phyloP scores from a whole-genome alignment of 2,113 vertebrate genomes.

The Nyctereutes procyonoides region DNA sequence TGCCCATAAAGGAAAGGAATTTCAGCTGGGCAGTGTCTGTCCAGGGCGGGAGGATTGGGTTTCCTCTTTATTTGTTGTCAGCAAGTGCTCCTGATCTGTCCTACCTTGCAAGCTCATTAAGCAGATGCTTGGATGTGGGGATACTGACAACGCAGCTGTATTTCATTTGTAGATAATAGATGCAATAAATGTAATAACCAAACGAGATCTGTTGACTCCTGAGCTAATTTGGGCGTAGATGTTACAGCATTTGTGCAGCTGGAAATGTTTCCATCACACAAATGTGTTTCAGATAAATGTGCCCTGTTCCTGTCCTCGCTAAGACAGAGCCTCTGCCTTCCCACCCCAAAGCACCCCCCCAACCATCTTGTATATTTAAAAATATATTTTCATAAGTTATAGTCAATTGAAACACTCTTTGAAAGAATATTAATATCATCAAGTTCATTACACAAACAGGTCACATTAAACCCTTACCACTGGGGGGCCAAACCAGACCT shows the following conservation, averaged over 20 bases:
- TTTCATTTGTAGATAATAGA: slow-evolving; percentile 87
- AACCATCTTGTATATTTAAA: slow-evolving; percentile 59
- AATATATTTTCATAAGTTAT: slow-evolving; percentile 71
- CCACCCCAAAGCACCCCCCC: neutral
- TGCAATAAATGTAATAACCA: slow-evolving; percentile 86
- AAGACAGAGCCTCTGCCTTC: slow-evolving; percentile 18
- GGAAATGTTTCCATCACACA: slow-evolving; percentile 86
- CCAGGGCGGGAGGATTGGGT: slow-evolving; percentile 74
- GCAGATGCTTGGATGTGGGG: slow-evolving; percentile 77
- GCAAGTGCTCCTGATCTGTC: slow-evolving; percentile 76
- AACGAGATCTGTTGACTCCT: slow-evolving; percentile 84
- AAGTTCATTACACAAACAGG: slow-evolving; percentile 67
- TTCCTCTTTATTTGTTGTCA: slow-evolving; percentile 88
- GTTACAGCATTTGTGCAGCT: slow-evolving; percentile 83
- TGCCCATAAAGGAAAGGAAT: slow-evolving; percentile 71
- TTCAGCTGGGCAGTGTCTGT: slow-evolving; percentile 79
- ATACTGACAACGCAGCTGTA: slow-evolving; percentile 87
- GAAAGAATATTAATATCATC: slow-evolving; percentile 67
- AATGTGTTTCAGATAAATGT: slow-evolving; percentile 85
- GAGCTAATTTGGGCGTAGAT: slow-evolving; percentile 86
- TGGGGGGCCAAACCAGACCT: neutral
- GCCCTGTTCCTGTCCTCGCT: slow-evolving; percentile 73
- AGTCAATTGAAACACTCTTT: slow-evolving; percentile 72
- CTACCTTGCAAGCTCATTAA: slow-evolving; percentile 79
- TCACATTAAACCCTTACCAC: slow-evolving; percentile 61